Evolutionary conservation across 1,140 invertebrate genomes (phyloP).

Genomic region (Holotrichia oblita): DNA sequence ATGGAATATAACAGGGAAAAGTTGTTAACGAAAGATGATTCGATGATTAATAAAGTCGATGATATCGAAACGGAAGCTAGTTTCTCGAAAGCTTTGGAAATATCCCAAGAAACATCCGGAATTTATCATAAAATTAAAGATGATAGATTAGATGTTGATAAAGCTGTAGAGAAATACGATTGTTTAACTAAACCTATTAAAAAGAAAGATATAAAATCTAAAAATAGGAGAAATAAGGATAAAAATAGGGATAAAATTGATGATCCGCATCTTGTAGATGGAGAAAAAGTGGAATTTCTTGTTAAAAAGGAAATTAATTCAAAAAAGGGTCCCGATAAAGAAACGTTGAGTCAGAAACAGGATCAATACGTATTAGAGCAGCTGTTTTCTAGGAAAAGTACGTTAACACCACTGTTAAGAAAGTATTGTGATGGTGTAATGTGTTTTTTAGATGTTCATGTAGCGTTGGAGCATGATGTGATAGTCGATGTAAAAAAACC

Average conservation of each 20-base stretch:
- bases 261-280: constrained; percentile 55
- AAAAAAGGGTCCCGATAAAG: constrained; percentile 41
- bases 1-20: constrained; percentile 57
- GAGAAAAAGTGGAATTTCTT: constrained; percentile 57
- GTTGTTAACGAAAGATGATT: constrained; percentile 53
- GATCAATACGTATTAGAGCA: constrained; percentile 69
- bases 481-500: constrained; percentile 64
- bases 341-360: constrained; percentile 51
- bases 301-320: constrained; percentile 56
- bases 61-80: constrained; percentile 64
- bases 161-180: constrained; percentile 42
- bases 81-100: constrained; percentile 66
- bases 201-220: constrained; percentile 52
- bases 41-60: constrained; percentile 63
- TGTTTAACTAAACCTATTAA: constrained; percentile 41
- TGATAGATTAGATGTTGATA: constrained; percentile 44
- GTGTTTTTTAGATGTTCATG: constrained; percentile 62
- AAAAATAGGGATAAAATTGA: constrained; percentile 54
- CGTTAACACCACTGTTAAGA: constrained; percentile 10
- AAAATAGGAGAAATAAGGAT: no score
- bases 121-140: constrained; percentile 57
- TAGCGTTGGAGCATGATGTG: constrained; percentile 68
- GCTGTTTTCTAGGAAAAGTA: constrained; percentile 65
- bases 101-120: constrained; percentile 65
- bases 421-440: constrained; percentile 11